Evolutionary conservation across 2,113 vertebrate species (phyloP), one percentile per base, ranked within the genome.

Genomic region (Strix aluco): DNA sequence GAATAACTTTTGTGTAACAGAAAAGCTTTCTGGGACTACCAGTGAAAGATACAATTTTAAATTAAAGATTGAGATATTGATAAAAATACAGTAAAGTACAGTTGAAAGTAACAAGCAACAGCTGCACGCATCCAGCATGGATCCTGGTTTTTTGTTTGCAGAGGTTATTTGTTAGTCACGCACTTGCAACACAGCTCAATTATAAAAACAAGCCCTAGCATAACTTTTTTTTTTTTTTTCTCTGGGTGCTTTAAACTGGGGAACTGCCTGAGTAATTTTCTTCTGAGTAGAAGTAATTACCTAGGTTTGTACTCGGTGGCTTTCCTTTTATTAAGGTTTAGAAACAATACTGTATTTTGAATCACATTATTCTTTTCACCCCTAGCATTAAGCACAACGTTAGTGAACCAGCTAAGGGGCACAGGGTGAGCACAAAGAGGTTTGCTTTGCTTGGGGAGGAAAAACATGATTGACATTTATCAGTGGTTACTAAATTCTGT

Each of bases 261-360:
- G 32, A 84, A 66, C 30, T 66, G 36, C 69, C 73, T 67, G 71
- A 93, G 63, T 46, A 90, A 77, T 91, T 83, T 90, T 88, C 75
- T 88, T 81, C 72, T 47, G 77, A 81, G 69, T 23, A 67, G 40
- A 81, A 91, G 52, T 72, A 90, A 95, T 87, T 91, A 85, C 70
- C 58, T 8, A 49, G n/a, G 52, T 78, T 92, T 92, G 49, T 81
- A 89, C 61, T 85, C 0, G 0, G 23, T 84, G 49, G 13, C 52
- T 96, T 91, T 67, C 26, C 55, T 93, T 82, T 86, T 90, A 90
- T 67, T 91, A 83, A 96, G 69, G 38, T 62, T 91, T 93, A 74
- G 69, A 86, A 95, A 66, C 82, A 73, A 58, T 93, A 13, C 49
- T 49, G 29, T 91, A 8, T 85, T 94, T 94, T 85, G 40, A 69